These are phyloP conservation scores for Botrylloides violaceus DNA, from an alignment of 23 tunicate species.

Conservation along the genomic window DNA sequence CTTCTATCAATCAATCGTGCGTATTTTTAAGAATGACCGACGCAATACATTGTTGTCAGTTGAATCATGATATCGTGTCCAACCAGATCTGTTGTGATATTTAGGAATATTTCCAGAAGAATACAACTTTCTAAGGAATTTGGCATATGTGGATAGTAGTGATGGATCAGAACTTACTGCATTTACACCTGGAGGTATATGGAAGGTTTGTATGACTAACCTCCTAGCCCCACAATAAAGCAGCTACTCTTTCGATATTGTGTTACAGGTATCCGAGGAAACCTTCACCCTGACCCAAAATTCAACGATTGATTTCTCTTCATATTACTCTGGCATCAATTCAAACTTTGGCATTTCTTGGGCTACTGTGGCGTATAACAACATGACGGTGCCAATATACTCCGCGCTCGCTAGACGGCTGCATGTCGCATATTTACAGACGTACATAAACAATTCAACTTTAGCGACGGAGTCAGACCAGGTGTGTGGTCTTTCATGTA, in stretches of 20 bases:
- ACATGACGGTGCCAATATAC: constrained; percentile 49
- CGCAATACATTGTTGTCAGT: too few relatives aligned
- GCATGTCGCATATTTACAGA: constrained; percentile 32
- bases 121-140: constrained; percentile 24
- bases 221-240: not conserved
- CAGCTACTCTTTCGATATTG: not conserved
- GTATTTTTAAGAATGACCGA: too few relatives aligned
- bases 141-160: constrained; percentile 49
- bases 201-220: constrained; percentile 28
- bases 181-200: constrained; percentile 42
- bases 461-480: not conserved
- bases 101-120: constrained; percentile 55
- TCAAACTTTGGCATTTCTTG: constrained; percentile 39
- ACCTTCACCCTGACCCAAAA: not conserved
- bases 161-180: constrained; percentile 14
- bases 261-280: constrained; percentile 9
- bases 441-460: not conserved
- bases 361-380: constrained; percentile 26
- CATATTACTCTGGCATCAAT: constrained; percentile 30
- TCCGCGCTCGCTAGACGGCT: constrained; percentile 62
- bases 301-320: constrained; percentile 19
- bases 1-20: too few relatives aligned
- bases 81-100: too few relatives aligned
- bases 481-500: not conserved
- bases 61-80: too few relatives aligned